Conservation (phyloP, 1,140 invertebrate genomes). For the Drosophila bifasciata region DNA sequence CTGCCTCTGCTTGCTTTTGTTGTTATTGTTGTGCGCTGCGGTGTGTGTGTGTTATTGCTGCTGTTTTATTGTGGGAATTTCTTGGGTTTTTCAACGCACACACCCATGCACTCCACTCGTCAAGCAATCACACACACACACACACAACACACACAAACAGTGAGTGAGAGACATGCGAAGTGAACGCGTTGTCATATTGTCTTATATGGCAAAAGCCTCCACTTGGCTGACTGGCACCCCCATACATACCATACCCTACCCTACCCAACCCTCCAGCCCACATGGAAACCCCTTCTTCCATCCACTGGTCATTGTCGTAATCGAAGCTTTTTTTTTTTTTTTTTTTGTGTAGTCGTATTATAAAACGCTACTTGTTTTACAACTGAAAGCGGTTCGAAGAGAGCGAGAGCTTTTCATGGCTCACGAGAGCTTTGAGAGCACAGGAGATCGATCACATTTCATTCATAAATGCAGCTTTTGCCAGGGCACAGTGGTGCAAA, state of each 20-base stretch:
- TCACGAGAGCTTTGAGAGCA: constrained; percentile 36
- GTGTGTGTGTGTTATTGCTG: constrained; percentile 72
- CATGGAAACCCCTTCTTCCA: constrained; percentile 1
- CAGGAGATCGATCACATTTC: constrained; percentile 57
- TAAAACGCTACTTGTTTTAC: constrained; percentile 74
- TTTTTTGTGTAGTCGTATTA: constrained; percentile 43
- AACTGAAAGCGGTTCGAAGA: constrained; percentile 31
- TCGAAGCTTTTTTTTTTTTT: constrained; percentile 65
- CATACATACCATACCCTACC: constrained; percentile 11
- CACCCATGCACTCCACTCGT: constrained; percentile 42
- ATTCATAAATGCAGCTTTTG: constrained; percentile 73
- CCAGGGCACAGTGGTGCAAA: constrained; percentile 17
- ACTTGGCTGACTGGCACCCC: constrained; percentile 37
- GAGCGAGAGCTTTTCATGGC: constrained; percentile 51
- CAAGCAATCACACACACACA: constrained; percentile 23
- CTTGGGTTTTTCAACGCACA: constrained; percentile 84
- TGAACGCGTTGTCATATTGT: constrained; percentile 62
- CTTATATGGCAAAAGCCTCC: constrained; percentile 73
- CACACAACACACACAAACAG: constrained; percentile 20
- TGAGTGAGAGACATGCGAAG: constrained; percentile 15
- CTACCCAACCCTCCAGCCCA: background rate
- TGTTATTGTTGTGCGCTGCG: constrained; percentile 28
- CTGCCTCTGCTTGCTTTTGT: constrained; percentile 21
- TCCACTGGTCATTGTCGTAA: constrained; percentile 54
- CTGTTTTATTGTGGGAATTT: constrained; percentile 84